Conservation (phyloP, 2,113 vertebrate genomes). For the Phainopepla nitens region DNA sequence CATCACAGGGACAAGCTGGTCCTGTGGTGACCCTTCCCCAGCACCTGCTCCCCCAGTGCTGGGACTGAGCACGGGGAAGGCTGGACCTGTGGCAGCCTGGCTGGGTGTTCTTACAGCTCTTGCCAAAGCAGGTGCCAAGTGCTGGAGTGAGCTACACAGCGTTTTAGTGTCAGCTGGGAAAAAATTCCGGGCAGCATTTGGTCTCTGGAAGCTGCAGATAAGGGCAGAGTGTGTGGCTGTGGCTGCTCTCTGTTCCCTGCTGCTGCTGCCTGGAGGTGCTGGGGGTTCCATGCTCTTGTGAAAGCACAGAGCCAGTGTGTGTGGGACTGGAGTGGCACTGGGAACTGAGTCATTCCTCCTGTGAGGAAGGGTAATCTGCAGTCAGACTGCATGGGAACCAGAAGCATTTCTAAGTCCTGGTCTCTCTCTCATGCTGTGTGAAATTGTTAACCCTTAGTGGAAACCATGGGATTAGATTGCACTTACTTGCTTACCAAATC, state of each 20-base stretch:
- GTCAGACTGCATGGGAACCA: not conserved
- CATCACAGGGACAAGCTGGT: fast-evolving
- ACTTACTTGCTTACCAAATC: not conserved
- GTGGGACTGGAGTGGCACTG: not conserved
- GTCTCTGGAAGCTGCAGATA: not conserved
- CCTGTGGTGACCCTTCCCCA: not conserved
- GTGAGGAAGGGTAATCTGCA: not conserved
- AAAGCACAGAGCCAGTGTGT: not conserved
- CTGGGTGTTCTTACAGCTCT: not conserved
- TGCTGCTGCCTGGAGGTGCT: not conserved
- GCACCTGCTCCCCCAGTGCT: not conserved
- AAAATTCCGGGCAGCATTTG: not conserved
- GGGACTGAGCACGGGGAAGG: not conserved
- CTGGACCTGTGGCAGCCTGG: not conserved
- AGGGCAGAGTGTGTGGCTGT: not conserved
- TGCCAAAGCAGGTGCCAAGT: not conserved
- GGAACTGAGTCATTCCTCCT: not conserved
- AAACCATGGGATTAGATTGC: not conserved
- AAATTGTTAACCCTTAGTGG: not conserved
- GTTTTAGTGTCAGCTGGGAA: not conserved
- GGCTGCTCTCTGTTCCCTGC: not conserved
- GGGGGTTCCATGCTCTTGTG: not conserved
- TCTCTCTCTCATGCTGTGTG: not conserved
- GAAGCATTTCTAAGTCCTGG: not conserved
- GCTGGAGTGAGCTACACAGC: not conserved